These are phyloP conservation scores for Metopia argyrocephala DNA, from an alignment of 2,888 invertebrate genomes.

Conservation along the genomic window DNA sequence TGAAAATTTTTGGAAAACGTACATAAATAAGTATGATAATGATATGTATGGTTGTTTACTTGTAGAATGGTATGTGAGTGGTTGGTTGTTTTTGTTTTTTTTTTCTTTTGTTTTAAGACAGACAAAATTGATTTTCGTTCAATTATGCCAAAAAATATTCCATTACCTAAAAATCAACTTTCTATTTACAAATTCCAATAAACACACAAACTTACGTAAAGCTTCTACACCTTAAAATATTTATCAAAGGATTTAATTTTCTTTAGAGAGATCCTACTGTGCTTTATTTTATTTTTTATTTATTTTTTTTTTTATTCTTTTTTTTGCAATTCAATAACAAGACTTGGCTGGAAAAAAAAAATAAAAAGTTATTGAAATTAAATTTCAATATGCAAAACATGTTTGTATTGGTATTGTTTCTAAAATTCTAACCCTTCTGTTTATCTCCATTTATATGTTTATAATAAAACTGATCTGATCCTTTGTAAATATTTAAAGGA, in stretches of 20 bases:
- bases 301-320: not conserved
- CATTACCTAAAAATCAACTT: slow-evolving; percentile 7
- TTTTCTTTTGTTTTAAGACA: too few species aligned
- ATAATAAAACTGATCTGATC: too few species aligned
- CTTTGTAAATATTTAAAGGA: not conserved
- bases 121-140: not conserved
- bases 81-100: too few species aligned
- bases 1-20: too few species aligned
- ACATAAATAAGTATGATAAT: too few species aligned
- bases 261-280: not conserved
- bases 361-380: not conserved
- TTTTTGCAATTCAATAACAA: not conserved
- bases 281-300: too few species aligned
- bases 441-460: not conserved
- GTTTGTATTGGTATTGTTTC: not conserved
- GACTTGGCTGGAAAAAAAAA: not conserved
- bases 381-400: not conserved
- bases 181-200: not conserved
- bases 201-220: not conserved
- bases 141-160: slow-evolving; percentile 33
- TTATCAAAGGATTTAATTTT: not conserved
- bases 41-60: too few species aligned
- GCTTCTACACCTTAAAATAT: not conserved
- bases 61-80: too few species aligned
- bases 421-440: not conserved